Evolutionary conservation across 1,140 invertebrate genomes (phyloP).

Genomic region (Lamellibrachia luymesi): DNA sequence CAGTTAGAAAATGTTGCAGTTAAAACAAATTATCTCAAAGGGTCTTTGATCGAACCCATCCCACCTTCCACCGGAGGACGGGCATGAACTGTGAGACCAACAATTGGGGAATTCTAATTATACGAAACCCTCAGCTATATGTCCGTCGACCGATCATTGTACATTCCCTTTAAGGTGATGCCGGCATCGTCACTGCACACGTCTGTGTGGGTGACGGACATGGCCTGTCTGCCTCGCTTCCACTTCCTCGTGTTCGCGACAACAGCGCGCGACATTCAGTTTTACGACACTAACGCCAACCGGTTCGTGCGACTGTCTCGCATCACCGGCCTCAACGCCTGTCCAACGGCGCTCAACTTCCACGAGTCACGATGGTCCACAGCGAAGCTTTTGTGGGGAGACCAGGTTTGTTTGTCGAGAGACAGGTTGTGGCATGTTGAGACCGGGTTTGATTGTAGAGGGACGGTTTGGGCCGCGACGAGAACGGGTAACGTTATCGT

Average conservation of each 20-base stretch:
- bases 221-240: not conserved
- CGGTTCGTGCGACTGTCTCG: not conserved
- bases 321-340: not conserved
- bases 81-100: too few relatives aligned
- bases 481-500: too few relatives aligned
- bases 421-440: not conserved
- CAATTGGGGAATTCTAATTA: too few relatives aligned
- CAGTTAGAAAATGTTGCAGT: too few relatives aligned
- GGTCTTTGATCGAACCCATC: too few relatives aligned
- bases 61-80: too few relatives aligned
- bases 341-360: not conserved
- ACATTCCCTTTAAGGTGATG: not conserved
- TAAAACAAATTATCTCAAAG: too few relatives aligned
- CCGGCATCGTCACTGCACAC: not conserved
- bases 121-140: not conserved
- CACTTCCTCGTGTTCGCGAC: not conserved
- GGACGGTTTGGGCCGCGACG: not conserved
- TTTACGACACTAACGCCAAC: not conserved
- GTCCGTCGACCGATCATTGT: not conserved
- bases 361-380: not conserved
- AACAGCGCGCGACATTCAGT: not conserved
- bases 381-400: not conserved
- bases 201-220: not conserved
- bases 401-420: not conserved
- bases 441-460: not conserved